Conservation (phyloP, 2,113 vertebrate species). For the Paradoxurus hermaphroditus region DNA sequence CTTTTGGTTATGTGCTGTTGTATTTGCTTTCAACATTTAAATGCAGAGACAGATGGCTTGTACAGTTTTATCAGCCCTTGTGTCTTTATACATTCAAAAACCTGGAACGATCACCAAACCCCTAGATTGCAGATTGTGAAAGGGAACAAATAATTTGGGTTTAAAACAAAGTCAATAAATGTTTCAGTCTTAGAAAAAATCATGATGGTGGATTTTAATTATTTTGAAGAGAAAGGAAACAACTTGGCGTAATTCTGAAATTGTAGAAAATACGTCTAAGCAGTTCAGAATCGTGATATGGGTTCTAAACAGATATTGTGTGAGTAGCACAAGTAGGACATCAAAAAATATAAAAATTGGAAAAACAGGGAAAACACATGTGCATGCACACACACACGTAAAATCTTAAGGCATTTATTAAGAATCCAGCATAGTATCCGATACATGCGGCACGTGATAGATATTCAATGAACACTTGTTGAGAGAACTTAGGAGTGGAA, state of each 20-base stretch:
- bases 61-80: constrained; percentile 72
- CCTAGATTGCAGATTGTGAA: constrained; percentile 59
- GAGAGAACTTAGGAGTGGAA: background rate
- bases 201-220: constrained; percentile 52
- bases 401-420: background rate
- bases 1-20: constrained; percentile 67
- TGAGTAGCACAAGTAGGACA: background rate
- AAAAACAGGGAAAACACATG: background rate
- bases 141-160: constrained; percentile 67
- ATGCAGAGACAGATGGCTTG: constrained; percentile 78
- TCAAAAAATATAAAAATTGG: background rate
- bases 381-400: background rate
- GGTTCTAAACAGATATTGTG: background rate
- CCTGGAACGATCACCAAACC: constrained; percentile 71
- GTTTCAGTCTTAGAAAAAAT: constrained; percentile 62
- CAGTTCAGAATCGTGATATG: background rate
- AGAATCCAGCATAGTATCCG: background rate
- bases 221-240: constrained; percentile 69
- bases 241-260: constrained; percentile 71
- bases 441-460: background rate
- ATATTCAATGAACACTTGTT: background rate
- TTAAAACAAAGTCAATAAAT: constrained; percentile 55
- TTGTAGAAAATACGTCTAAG: constrained; percentile 35
- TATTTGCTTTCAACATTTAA: constrained; percentile 80
- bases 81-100: constrained; percentile 78